Base-by-base conservation (phyloP, 2,113 vertebrate genomes). In the Pygoscelis adeliae region DNA sequence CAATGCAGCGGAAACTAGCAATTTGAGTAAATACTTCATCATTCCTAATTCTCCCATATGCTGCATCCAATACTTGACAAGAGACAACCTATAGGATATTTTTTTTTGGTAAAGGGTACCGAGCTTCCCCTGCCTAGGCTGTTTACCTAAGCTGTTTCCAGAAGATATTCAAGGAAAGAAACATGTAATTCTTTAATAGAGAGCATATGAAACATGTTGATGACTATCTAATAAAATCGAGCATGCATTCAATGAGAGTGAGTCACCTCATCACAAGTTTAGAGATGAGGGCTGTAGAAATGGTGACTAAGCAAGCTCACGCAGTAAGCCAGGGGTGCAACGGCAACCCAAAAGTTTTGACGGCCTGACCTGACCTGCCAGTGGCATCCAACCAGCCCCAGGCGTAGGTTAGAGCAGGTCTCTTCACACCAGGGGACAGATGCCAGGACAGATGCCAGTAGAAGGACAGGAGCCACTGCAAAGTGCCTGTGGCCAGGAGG, bases 11-110 rank as follows among this genome's bases (percentile, higher is more conserved):
- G 94, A 96, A 97, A 90, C 62, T 21, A 84, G 92, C 90, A 93
- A 94, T 90, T 65, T 91, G 90, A 93, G 63, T 81, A 84, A 97
- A 86, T 95, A 83, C 83, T 96, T 94, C 90, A 88, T 91, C 94
- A 78, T 74, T 91, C 83, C 65, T 29, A 47, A 34, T 93, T 89
- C 87, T 93, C 82, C 82, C 93, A 83, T 25, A 34, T 3, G 18
- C 73, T 0, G 3, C 74, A 88, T 86, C 53, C 87, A 85, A 25
- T 20, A 77, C 32, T 94, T 77, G 62, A 84, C 29, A 76, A 92
- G 40, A 79, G 20, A 46, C 36, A 91, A 77, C 5, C 16, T 58
- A 80, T 5, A 88, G 46, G 49, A 34, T 65, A 6, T 29, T 38
- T 50, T 58, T 58, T 74, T 91, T 74, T 66, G 19, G 15, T 89